Base-by-base conservation (phyloP, 2,888 invertebrate species). In the Meandrusa payeni region DNA sequence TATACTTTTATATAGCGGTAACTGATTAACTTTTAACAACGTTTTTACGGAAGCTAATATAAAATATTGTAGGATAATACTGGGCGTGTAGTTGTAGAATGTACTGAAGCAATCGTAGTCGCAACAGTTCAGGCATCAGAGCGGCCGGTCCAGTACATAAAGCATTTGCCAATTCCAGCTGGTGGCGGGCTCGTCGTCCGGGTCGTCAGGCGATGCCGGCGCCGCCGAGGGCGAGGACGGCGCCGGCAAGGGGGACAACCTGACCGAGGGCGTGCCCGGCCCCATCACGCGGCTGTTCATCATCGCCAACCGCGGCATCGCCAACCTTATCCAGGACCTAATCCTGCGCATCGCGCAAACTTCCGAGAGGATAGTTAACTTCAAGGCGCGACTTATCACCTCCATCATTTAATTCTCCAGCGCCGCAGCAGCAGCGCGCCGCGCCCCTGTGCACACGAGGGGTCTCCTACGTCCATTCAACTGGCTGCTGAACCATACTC, bases 311-410 rank as follows among this genome's bases (percentile, higher is more conserved):
- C 90, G 95, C 59, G 95, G 95, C 57, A 91, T 95, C 63, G 94
- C 95, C 64, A 95, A 95, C 79, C 91, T 96, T 61, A 91, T 95
- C 61, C 95, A 95, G 81, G 95, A 96, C 85, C 91, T 96, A 65
- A 95, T 95, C 82, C 90, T 95, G 75, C 95, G 95, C 79, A 90
- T 95, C 78, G 95, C 95, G 46, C 95, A 95, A 81, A 95, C 95
- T 74, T 95, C 95, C 76, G 95, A 96, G 86, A 92, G 94, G 83
- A 93, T 96, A 89, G 95, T 96, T 71, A 95, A 95, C 93, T 96
- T 95, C 92, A 96, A 95, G 90, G 95, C 95, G 76, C 92, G 95
- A 89, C 90, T 96, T 70, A 94, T 96, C 82, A 96, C 95, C 68
- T 94, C 95, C 61, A 93, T 95, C 83, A 95, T 96, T 87, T 95